Evolutionary conservation across 1,140 invertebrate genomes (phyloP), one percentile per base, ranked within the genome.

Genomic region (Drosophila funebris): DNA sequence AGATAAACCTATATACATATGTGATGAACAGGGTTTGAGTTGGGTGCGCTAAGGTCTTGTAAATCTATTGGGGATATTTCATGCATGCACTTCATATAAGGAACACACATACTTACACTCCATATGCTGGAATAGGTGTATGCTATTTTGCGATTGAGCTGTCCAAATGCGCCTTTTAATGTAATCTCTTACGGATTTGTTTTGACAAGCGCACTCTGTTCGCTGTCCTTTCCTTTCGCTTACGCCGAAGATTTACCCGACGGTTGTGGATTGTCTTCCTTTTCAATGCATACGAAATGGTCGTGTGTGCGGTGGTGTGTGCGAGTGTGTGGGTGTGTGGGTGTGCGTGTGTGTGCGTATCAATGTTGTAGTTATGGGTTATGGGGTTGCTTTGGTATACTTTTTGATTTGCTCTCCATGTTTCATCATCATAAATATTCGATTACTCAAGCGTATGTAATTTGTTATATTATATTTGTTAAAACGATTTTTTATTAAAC

Each of bases 151-250:
- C 81, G 69, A 85, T 85, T 77, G 77, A 85, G 81, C 82, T 85
- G 82, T 85, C 82, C 82, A 82, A 85, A 88, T 85, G 82, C 82
- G 82, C 74, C 83, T 85, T 82, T 85, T 85, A 85, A 87, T 85
- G 82, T 85, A 87, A 85, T 85, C 82, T 85, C 82, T 88, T 87
- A 85, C 78, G 82, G 82, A 85, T 85, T 85, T 85, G 83, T 85
- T 85, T 85, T 85, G 82, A 85, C 82, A 85, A 76, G 74, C 84
- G 70, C 70, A 71, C 76, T 71, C 56, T 52, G 36, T 13, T 61
- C 56, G 7, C n/a, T 57, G 29, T 24, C 33, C 39, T 18, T 29
- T 39, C 36, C 37, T 39, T 24, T 52, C 48, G 8, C n/a, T 46
- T 5, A 33, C 24, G n/a, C 13, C n/a, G n/a, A n/a, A n/a, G n/a